Evolutionary conservation across 1,140 invertebrate species (phyloP).

Genomic region (Drosophila rufa): DNA sequence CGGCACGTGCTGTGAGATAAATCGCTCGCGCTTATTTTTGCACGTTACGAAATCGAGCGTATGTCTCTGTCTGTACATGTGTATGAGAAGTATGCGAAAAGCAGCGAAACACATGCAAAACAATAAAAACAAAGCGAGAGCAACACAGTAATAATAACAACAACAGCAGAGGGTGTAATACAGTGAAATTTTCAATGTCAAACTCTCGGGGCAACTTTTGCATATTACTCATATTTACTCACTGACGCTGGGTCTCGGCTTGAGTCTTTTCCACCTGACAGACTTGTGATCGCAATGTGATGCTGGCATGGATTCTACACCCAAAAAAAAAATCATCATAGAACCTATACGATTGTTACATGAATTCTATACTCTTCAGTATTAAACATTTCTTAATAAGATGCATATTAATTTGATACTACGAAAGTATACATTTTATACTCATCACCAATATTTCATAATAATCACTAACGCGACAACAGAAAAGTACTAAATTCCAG

Average conservation of each 20-base stretch:
- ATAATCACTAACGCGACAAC: too few species aligned
- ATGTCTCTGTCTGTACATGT: slow-evolving; percentile 18
- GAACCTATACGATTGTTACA: too few species aligned
- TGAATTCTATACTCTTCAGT: too few species aligned
- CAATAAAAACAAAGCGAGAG: slow-evolving; percentile 35
- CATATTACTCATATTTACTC: slow-evolving; percentile 47
- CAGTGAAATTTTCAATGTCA: slow-evolving; percentile 68
- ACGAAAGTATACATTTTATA: too few species aligned
- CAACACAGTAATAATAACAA: slow-evolving; percentile 14
- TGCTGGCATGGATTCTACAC: slow-evolving; percentile 42
- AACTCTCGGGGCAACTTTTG: slow-evolving; percentile 40
- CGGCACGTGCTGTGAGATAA: slow-evolving; percentile 75
- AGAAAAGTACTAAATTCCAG: too few species aligned
- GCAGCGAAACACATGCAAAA: slow-evolving; percentile 61
- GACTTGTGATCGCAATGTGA: slow-evolving; percentile 58
- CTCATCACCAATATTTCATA: too few species aligned
- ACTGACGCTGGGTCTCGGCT: slow-evolving; percentile 5
- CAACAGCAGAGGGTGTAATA: slow-evolving; percentile 33
- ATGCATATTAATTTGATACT: too few species aligned
- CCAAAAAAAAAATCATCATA: too few species aligned
- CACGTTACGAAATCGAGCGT: slow-evolving; percentile 68
- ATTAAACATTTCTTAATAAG: too few species aligned
- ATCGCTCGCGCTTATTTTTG: slow-evolving; percentile 44
- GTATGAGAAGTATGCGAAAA: slow-evolving; percentile 41
- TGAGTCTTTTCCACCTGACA: slow-evolving; percentile 38